phyloP scores from a whole-genome alignment of 2,888 invertebrate species.

The Diloba caeruleocephala region DNA sequence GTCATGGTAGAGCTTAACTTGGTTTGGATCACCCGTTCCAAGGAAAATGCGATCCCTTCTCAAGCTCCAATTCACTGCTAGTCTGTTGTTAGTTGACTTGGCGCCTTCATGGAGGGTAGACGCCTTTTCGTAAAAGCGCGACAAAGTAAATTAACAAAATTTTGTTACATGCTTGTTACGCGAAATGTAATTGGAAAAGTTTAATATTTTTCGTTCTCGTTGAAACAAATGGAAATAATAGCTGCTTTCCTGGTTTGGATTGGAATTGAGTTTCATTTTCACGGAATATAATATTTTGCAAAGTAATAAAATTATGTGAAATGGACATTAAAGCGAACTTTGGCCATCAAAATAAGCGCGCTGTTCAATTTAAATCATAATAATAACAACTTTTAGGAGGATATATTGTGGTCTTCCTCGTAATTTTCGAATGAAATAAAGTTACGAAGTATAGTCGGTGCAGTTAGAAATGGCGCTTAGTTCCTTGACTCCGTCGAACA shows the following conservation, averaged over 20 bases:
- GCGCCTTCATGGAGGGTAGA: constrained; percentile 50
- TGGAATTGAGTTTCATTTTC: constrained; percentile 33
- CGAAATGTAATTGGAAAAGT: constrained; percentile 37
- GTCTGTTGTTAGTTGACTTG: constrained; percentile 70
- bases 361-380: too few relatives aligned
- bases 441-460: constrained; percentile 6
- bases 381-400: too few relatives aligned
- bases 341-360: constrained; percentile 7
- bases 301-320: constrained; percentile 18
- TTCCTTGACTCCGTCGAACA: constrained; percentile 77
- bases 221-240: constrained; percentile 14
- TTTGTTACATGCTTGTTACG: constrained; percentile 4
- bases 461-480: constrained; percentile 74
- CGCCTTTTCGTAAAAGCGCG: constrained; percentile 34
- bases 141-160: constrained; percentile 15
- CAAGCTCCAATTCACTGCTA: constrained; percentile 54
- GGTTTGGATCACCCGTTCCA: constrained; percentile 33
- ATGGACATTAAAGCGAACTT: constrained; percentile 11
- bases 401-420: too few relatives aligned
- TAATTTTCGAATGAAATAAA: constrained; percentile 33
- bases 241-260: constrained; percentile 7
- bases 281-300: constrained; percentile 1
- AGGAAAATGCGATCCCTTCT: constrained; percentile 56
- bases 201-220: constrained; percentile 19
- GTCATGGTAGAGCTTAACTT: constrained; percentile 59